Percentiles rank a stretch among this genome's conserved stretches.
These are phyloP conservation scores for Vipera latastei DNA, from an alignment of 2,797 vertebrate species.

Conservation along the genomic window DNA sequence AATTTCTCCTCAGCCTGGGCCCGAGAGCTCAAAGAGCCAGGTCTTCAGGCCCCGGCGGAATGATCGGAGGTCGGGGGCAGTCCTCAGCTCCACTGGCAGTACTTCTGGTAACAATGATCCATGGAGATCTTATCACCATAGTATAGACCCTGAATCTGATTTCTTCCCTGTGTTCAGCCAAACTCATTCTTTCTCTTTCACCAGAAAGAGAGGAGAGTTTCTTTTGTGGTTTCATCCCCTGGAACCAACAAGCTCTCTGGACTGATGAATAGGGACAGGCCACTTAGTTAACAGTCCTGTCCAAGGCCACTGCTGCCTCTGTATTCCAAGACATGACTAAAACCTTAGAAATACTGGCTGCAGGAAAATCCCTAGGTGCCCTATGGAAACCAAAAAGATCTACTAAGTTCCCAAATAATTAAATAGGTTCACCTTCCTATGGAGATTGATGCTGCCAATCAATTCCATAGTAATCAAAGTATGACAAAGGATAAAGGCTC, in stretches of 20 bases:
- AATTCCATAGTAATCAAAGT: background rate
- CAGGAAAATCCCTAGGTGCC: background rate
- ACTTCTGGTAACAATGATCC: background rate
- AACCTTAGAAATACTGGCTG: background rate
- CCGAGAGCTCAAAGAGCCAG: no score
- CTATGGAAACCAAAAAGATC: background rate
- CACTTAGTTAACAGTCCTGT: background rate
- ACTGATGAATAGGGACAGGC: background rate
- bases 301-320: background rate
- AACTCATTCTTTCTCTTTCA: background rate
- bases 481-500: background rate
- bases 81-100: no score
- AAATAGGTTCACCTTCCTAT: background rate
- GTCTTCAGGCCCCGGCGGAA: no score
- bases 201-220: background rate
- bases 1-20: no score
- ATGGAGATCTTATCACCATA: background rate
- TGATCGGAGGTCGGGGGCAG: no score
- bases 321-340: background rate
- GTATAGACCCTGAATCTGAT: background rate
- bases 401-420: background rate
- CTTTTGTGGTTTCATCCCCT: background rate
- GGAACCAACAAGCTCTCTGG: background rate
- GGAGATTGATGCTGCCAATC: background rate
- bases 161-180: background rate